phyloP scores from a whole-genome alignment of 2,113 vertebrate genomes.

The Meles meles region DNA sequence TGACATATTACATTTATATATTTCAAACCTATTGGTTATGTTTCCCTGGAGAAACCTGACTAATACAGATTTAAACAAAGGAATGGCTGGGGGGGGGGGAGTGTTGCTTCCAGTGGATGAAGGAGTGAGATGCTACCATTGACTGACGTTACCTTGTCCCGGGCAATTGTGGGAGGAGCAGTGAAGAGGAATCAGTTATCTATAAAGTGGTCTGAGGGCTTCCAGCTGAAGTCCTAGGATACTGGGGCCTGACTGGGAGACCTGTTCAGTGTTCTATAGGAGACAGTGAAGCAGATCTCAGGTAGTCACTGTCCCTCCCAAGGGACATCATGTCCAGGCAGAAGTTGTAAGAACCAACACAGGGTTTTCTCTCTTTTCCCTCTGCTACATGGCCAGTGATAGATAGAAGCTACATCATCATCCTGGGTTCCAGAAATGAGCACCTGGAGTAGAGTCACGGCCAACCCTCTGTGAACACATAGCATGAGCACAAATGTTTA shows the following conservation, averaged over 20 bases:
- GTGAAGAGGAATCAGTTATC: not conserved
- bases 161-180: not conserved
- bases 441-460: accelerated
- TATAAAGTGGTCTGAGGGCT: not conserved
- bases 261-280: accelerated
- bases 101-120: not conserved
- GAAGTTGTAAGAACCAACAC: not conserved
- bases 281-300: not conserved
- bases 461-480: accelerated
- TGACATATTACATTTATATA: not conserved
- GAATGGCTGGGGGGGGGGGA: not conserved
- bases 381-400: not conserved
- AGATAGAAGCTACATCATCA: not conserved
- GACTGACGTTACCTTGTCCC: not conserved
- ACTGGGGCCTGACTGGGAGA: accelerated
- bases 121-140: not conserved
- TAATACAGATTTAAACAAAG: not conserved
- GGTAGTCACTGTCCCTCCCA: not conserved
- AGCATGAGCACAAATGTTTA: not conserved
- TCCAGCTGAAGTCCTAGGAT: not conserved
- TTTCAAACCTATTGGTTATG: not conserved
- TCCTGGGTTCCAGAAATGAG: not conserved
- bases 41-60: not conserved
- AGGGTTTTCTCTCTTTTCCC: not conserved
- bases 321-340: not conserved